Evolutionary conservation across 2,797 vertebrate genomes (phyloP).

Genomic region (Mus spretus): DNA sequence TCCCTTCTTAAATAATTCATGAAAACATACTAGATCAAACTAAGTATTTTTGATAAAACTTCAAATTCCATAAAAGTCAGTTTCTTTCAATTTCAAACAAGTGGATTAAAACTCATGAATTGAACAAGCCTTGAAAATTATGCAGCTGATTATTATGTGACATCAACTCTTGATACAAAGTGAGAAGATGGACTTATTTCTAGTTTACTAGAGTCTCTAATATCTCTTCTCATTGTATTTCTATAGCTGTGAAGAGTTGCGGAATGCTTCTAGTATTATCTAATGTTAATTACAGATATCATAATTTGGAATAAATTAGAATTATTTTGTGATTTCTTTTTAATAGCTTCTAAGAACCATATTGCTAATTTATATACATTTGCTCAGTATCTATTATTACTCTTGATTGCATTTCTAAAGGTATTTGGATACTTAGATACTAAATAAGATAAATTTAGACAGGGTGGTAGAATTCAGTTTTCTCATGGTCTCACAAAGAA

Average conservation of each 20-base stretch:
- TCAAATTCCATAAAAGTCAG: conserved; percentile 29
- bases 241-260: neutral
- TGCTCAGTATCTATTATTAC: neutral
- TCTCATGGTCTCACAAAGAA: neutral
- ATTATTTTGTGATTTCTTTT: neutral
- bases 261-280: neutral
- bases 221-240: neutral
- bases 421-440: neutral
- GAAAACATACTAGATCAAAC: conserved; percentile 10
- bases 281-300: neutral
- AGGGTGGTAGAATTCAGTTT: neutral
- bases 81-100: conserved; percentile 43
- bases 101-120: neutral
- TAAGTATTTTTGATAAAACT: conserved; percentile 54
- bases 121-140: neutral
- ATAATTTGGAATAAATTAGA: neutral
- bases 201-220: too few species aligned
- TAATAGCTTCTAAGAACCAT: neutral
- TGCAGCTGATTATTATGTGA: neutral
- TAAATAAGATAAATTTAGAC: neutral
- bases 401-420: neutral
- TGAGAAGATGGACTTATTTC: neutral
- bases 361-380: neutral
- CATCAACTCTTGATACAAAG: neutral
- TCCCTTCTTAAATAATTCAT: conserved; percentile 70